Percentiles rank a stretch among this genome's conserved stretches.
phyloP scores from a whole-genome alignment of 2,113 vertebrate genomes.

The Eulacestoma nigropectus region DNA sequence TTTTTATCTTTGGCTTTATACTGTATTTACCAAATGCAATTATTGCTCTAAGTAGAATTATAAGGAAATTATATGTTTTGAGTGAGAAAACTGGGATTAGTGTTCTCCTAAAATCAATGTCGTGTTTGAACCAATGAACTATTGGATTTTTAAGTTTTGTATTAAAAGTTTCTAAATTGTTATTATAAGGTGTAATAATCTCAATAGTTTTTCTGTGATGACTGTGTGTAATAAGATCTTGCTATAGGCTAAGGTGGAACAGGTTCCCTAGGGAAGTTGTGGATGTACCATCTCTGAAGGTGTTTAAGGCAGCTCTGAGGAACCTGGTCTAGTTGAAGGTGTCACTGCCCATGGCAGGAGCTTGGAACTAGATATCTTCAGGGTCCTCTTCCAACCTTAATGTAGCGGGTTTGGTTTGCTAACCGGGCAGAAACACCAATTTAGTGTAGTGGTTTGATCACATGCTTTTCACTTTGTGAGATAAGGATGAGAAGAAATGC shows the following conservation, averaged over 20 bases:
- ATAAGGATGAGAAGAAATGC: no score
- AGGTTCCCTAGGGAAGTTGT: neutral
- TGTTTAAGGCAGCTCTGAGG: neutral
- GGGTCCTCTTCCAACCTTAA: neutral
- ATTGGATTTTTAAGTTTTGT: neutral
- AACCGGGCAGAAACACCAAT: no score
- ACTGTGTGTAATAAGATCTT: neutral
- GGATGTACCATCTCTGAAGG: neutral
- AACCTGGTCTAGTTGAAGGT: neutral
- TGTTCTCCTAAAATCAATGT: neutral
- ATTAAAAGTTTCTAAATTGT: neutral
- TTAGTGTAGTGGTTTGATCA: no score
- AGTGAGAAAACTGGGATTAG: neutral
- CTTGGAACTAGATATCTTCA: neutral
- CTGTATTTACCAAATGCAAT: neutral
- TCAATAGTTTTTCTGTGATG: neutral
- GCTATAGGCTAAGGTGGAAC: neutral
- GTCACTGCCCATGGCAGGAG: accelerated
- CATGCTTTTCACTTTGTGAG: no score
- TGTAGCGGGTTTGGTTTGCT: no score
- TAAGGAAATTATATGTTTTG: neutral
- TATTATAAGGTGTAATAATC: neutral
- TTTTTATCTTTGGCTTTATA: neutral
- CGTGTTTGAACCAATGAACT: neutral
- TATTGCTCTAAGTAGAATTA: neutral